A percentile compares a stretch with the other conserved stretches of the same genome.
Evolutionary conservation across 2,113 vertebrate genomes (phyloP).

Genomic region (Nestor notabilis): DNA sequence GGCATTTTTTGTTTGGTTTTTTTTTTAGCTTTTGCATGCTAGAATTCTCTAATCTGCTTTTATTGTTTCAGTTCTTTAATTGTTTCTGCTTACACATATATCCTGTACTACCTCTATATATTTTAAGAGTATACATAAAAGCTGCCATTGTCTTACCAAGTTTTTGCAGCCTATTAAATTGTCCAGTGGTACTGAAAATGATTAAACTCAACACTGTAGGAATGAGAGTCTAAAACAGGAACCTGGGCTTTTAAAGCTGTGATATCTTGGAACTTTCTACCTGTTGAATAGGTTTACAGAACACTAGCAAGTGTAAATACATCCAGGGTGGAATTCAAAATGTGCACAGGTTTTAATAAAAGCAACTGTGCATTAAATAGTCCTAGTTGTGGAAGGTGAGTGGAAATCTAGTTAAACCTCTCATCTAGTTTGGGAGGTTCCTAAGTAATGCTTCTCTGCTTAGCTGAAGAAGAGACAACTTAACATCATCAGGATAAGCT

Average conservation of each 20-base stretch:
- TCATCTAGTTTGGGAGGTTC: background rate
- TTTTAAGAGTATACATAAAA: conserved; percentile 68
- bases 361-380: background rate
- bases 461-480: background rate
- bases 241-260: background rate
- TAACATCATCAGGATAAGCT: background rate
- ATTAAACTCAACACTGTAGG: conserved; percentile 44
- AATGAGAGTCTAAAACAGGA: background rate
- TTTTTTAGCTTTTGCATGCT: background rate
- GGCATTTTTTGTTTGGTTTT: background rate
- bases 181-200: conserved; percentile 61
- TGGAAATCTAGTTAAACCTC: background rate
- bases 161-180: conserved; percentile 75
- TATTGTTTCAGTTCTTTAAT: conserved; percentile 69
- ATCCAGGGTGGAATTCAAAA: background rate
- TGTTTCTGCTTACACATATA: conserved; percentile 51
- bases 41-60: conserved; percentile 33
- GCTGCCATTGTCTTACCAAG: conserved; percentile 73
- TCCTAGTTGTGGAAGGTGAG: background rate
- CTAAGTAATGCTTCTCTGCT: background rate
- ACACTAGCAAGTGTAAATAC: background rate
- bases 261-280: background rate
- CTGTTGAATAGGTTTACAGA: background rate
- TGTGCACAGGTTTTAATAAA: background rate
- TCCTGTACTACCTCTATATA: conserved; percentile 52